Conservation (phyloP, 2,888 invertebrate genomes). For the Lasioglossum leucozonium region DNA sequence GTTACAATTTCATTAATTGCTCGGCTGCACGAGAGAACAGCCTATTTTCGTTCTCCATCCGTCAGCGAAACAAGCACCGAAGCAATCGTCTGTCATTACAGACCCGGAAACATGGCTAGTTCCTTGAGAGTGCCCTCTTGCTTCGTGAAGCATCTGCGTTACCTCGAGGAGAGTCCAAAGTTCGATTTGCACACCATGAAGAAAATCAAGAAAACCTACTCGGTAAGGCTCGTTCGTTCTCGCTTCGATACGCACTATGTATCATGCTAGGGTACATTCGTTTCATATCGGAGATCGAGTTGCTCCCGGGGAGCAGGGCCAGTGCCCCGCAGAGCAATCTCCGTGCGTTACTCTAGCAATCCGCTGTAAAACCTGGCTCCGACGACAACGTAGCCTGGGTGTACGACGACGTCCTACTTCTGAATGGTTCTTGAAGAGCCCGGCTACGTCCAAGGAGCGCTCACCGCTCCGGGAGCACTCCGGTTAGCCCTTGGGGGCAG, state of each 20-base stretch:
- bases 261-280: not conserved
- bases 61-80: too few relatives aligned
- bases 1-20: not conserved
- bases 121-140: conserved; percentile 37
- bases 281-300: not conserved
- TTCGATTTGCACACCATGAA: not conserved
- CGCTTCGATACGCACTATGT: not conserved
- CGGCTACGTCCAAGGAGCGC: not conserved
- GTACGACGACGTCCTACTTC: not conserved
- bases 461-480: not conserved
- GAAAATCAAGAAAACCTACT: conserved; percentile 28
- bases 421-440: not conserved
- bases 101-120: conserved; percentile 39
- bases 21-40: not conserved
- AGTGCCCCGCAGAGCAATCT: too few relatives aligned
- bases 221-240: conserved; percentile 41
- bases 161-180: not conserved
- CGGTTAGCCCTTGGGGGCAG: not conserved
- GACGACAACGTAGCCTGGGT: not conserved
- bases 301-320: not conserved
- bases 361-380: not conserved
- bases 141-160: not conserved
- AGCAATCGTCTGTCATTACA: not conserved
- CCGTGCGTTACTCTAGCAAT: not conserved
- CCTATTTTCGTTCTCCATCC: not conserved